phyloP scores from a whole-genome alignment of 2,888 invertebrate genomes.

The Amphipoea oculea region DNA sequence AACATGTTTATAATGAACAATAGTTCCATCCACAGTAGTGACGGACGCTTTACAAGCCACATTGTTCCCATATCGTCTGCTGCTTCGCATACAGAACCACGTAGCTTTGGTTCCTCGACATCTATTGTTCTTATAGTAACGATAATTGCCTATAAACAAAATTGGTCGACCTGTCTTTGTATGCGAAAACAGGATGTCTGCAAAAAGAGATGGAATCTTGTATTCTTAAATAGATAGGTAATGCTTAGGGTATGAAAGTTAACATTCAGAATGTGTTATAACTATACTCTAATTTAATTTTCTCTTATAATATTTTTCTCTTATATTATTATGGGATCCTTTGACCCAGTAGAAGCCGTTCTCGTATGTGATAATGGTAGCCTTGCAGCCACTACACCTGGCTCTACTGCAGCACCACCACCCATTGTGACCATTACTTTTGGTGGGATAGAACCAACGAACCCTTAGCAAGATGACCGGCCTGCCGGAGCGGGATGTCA shows the following conservation, averaged over 20 bases:
- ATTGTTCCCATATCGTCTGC: constrained; percentile 12
- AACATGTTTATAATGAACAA: constrained; percentile 45
- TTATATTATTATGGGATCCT: constrained; percentile 46
- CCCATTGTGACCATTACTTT: constrained; percentile 47
- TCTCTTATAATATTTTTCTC: constrained; percentile 16
- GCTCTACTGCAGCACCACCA: constrained; percentile 72
- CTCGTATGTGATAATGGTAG: constrained; percentile 64
- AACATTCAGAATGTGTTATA: neutral
- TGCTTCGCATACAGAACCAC: constrained; percentile 76
- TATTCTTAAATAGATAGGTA: neutral
- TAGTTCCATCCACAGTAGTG: constrained; percentile 42
- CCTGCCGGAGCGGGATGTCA: constrained; percentile 64
- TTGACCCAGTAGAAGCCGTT: constrained; percentile 44
- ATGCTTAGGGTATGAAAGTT: neutral
- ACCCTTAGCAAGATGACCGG: constrained; percentile 70
- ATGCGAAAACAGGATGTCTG: constrained; percentile 43
- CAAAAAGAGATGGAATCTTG: constrained; percentile 23
- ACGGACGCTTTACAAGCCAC: constrained; percentile 56
- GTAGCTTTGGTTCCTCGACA: constrained; percentile 68
- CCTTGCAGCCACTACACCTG: constrained; percentile 65
- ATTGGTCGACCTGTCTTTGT: constrained; percentile 72
- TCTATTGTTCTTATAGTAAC: constrained; percentile 74
- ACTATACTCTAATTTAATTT: neutral
- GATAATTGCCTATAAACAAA: constrained; percentile 69
- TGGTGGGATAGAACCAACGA: constrained; percentile 43